phyloP scores from a whole-genome alignment of 2,113 vertebrate genomes.

The Sus scrofa region T2T-Sscrofa CM000826.6:113231001-113231500 shows the following conservation, averaged over 20 bases:
- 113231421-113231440: not conserved
- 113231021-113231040: not conserved
- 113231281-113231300: not conserved
- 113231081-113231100: not conserved
- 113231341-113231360: not conserved
- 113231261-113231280: not conserved
- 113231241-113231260: not conserved
- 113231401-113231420: not conserved
- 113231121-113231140: constrained; percentile 18
- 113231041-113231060: not conserved
- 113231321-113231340: constrained; percentile 18
- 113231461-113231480: not conserved
- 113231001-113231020: not conserved
- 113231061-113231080: not conserved
- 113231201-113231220: not conserved
- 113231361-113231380: not conserved
- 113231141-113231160: not conserved
- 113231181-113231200: not conserved
- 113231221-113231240: not conserved
- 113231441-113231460: not conserved
- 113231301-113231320: not conserved
- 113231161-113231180: not conserved
- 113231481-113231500: constrained; percentile 46
- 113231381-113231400: not conserved
- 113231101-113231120: not conserved